A percentile compares a stretch with the other conserved stretches of the same genome.
These are phyloP conservation scores for Melanocharis versteri DNA, from an alignment of 2,113 vertebrate genomes.

Conservation along the genomic window DNA sequence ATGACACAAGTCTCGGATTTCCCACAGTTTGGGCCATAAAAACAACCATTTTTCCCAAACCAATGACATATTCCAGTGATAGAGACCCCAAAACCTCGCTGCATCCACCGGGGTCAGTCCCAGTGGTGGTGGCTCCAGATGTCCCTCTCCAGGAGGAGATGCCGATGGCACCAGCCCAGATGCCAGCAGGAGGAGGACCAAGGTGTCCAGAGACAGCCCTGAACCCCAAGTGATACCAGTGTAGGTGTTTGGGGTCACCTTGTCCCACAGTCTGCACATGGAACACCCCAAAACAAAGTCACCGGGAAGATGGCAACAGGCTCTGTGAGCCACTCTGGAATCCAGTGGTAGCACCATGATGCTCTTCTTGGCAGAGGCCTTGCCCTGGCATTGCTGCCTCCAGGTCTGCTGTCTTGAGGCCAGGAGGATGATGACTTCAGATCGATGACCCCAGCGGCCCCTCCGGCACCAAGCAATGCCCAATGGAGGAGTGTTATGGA, in stretches of 20 bases:
- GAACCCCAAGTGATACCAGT: background rate
- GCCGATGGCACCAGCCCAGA: background rate
- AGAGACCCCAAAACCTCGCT: background rate
- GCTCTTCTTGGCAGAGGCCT: background rate
- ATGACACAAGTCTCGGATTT: background rate
- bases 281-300: background rate
- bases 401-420: accelerated
- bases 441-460: accelerated
- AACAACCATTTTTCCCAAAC: background rate
- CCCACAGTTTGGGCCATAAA: background rate
- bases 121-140: background rate
- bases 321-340: accelerated
- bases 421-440: background rate
- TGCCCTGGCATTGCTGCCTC: background rate
- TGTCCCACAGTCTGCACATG: background rate
- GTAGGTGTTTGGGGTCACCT: background rate
- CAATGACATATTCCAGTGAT: accelerated
- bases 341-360: accelerated
- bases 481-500: accelerated
- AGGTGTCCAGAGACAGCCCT: background rate
- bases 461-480: accelerated
- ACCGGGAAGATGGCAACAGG: accelerated
- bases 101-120: accelerated
- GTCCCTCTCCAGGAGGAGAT: background rate
- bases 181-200: background rate